A percentile compares a stretch with the other conserved stretches of the same genome.
phyloP scores from a whole-genome alignment of 1,140 invertebrate genomes.

The Atta colombica region DNA sequence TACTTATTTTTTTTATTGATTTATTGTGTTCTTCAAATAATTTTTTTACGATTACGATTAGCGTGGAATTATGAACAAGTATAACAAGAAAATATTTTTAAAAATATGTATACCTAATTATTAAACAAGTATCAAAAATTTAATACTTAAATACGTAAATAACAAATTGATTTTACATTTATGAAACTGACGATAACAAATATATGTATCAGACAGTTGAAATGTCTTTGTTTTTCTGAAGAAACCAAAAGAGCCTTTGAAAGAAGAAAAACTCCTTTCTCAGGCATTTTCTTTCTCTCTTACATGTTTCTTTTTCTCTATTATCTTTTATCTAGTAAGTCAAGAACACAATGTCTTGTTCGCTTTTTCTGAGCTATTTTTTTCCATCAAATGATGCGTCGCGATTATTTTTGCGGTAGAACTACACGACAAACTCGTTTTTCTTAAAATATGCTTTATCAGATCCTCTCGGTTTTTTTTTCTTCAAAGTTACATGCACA shows the following conservation, averaged over 20 bases:
- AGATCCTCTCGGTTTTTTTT: not conserved
- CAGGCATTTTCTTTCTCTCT: not conserved
- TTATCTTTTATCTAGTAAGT: not conserved
- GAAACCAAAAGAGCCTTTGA: not conserved
- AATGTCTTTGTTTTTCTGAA: not conserved
- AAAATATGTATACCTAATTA: not conserved
- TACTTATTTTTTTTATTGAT: not conserved
- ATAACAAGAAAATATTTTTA: not conserved
- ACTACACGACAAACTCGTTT: not conserved
- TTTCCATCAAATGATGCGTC: slow-evolving; percentile 44
- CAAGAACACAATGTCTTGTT: slow-evolving; percentile 12
- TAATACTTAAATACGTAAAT: not conserved
- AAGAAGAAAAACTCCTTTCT: not conserved
- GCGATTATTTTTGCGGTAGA: slow-evolving; percentile 25
- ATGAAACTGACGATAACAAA: not conserved
- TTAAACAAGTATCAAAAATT: not conserved
- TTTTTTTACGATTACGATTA: not conserved
- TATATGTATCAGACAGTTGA: not conserved
- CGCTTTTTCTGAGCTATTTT: slow-evolving; percentile 40
- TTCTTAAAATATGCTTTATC: slow-evolving; percentile 31
- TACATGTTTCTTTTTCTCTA: not conserved
- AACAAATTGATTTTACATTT: not conserved
- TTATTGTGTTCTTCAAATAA: not conserved
- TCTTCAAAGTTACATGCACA: slow-evolving; percentile 3
- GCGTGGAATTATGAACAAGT: not conserved